Evolutionary conservation across 30 jellyfish, hydroid and myxozoan species (phyloP).

Genomic region (Aurelia sp.): DNA sequence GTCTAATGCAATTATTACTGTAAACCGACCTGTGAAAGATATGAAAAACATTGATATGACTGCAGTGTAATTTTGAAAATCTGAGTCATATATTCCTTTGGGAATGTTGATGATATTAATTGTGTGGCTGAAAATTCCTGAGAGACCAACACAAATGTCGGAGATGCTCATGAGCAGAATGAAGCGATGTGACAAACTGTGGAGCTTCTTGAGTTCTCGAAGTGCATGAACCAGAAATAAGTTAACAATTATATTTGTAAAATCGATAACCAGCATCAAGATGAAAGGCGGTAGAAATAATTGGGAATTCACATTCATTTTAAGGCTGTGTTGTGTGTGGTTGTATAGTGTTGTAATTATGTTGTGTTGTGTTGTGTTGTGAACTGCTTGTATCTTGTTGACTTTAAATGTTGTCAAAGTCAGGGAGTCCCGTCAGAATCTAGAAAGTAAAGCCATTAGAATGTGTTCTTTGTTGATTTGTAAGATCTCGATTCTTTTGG

Average conservation of each 20-base stretch:
- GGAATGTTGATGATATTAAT: neutral
- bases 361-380: too few species aligned
- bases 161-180: conserved; percentile 35
- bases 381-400: too few species aligned
- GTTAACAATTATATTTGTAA: conserved; percentile 19
- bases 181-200: conserved; percentile 7
- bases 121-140: neutral
- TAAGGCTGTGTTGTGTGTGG: too few species aligned
- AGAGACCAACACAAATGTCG: conserved; percentile 30
- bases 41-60: neutral
- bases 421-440: too few species aligned
- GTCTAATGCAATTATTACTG: conserved; percentile 17
- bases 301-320: too few species aligned
- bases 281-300: neutral
- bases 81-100: neutral
- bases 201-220: conserved; percentile 26
- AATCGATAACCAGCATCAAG: neutral
- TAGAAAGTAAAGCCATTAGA: too few species aligned
- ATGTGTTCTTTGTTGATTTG: too few species aligned
- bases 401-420: too few species aligned
- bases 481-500: too few species aligned
- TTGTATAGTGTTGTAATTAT: too few species aligned
- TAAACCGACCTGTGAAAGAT: neutral
- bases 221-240: conserved; percentile 14
- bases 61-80: neutral